A percentile compares a stretch with the other conserved stretches of the same genome.
phyloP scores from a whole-genome alignment of 2,888 invertebrate species.

The Pollenia amentaria region DNA sequence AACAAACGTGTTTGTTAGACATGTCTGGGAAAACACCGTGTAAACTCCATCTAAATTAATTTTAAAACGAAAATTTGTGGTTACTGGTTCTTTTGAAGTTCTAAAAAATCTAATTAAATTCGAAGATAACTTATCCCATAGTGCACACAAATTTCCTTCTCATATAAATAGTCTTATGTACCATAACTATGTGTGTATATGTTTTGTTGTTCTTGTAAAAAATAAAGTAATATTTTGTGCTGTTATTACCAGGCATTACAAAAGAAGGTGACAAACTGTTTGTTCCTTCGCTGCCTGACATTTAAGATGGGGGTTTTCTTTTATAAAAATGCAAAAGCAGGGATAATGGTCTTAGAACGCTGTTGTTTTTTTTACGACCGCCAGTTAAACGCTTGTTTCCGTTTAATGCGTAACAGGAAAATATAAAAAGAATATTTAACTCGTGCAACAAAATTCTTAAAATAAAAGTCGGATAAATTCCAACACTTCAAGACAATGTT shows the following conservation, averaged over 20 bases:
- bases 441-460: neutral
- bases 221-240: constrained; percentile 60
- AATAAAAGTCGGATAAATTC: neutral
- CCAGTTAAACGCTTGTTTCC: constrained; percentile 71
- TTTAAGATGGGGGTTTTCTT: constrained; percentile 33
- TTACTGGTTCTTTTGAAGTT: too few relatives aligned
- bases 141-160: neutral
- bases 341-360: constrained; percentile 49
- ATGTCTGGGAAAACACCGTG: too few relatives aligned
- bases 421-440: constrained; percentile 45
- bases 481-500: neutral
- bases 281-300: constrained; percentile 47
- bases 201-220: constrained; percentile 17
- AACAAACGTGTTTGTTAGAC: too few relatives aligned
- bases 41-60: too few relatives aligned
- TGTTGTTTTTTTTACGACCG: constrained; percentile 61
- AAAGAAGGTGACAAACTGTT: constrained; percentile 73
- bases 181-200: neutral
- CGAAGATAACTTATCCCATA: neutral
- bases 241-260: constrained; percentile 57
- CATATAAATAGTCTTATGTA: neutral
- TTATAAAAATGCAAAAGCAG: constrained; percentile 38
- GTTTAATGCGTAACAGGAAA: constrained; percentile 64
- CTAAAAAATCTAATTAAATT: neutral
- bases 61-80: too few relatives aligned